phyloP scores from a whole-genome alignment of 2,113 vertebrate species.

The Pteronura brasiliensis region DNA sequence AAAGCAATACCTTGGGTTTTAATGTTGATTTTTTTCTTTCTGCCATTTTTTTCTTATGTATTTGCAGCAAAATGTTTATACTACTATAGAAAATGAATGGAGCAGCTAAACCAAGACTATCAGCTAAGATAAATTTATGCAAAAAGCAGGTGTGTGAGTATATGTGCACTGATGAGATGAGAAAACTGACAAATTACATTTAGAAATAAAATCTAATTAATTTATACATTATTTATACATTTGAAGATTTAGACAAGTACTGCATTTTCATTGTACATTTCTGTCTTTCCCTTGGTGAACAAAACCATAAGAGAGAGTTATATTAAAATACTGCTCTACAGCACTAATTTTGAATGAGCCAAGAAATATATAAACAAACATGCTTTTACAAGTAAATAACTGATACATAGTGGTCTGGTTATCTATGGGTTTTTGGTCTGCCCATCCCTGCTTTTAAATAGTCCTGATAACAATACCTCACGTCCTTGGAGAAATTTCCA shows the following conservation, averaged over 20 bases:
- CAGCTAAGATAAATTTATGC: background rate
- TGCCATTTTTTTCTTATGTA: background rate
- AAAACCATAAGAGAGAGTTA: background rate
- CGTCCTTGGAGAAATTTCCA: background rate
- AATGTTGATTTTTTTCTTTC: background rate
- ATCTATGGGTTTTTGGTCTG: background rate
- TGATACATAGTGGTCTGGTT: background rate
- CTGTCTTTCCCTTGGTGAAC: background rate
- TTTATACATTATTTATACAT: background rate
- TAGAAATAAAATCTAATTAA: slow-evolving; percentile 23
- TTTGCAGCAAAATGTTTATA: background rate
- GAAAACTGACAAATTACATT: background rate
- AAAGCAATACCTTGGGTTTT: slow-evolving; percentile 4
- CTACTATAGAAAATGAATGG: background rate
- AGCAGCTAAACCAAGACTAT: background rate
- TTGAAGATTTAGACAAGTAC: background rate
- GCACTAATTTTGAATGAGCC: background rate
- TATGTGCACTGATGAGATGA: background rate
- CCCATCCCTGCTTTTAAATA: background rate
- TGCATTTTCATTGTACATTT: background rate
- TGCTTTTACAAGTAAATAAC: background rate
- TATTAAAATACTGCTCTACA: background rate
- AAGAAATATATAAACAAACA: background rate
- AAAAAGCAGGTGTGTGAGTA: background rate
- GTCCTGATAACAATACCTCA: background rate